Conservation (phyloP, 1,140 invertebrate genomes). For the Magallana angulata region DNA sequence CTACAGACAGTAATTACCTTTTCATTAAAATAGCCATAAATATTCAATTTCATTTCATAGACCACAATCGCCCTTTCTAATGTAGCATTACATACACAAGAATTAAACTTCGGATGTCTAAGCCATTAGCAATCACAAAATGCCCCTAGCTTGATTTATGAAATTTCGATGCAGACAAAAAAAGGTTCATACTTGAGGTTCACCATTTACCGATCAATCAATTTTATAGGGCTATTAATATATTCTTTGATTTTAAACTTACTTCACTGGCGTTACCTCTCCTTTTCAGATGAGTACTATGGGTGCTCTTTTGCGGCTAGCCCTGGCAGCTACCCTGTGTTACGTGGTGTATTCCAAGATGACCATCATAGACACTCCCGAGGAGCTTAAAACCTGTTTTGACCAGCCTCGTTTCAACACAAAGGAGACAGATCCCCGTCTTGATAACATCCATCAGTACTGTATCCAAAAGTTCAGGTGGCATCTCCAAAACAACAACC, state of each 20-base stretch:
- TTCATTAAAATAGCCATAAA: neutral
- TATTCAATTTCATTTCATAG: constrained; percentile 14
- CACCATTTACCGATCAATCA: too few relatives aligned
- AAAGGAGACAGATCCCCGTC: constrained; percentile 47
- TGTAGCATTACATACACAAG: neutral
- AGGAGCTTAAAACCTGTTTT: constrained; percentile 46
- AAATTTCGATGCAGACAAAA: neutral
- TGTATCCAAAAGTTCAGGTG: constrained; percentile 56
- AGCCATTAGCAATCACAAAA: neutral
- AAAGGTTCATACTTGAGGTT: neutral
- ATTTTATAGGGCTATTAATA: too few relatives aligned
- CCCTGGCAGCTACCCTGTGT: neutral
- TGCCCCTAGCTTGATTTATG: neutral
- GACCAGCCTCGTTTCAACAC: constrained; percentile 46
- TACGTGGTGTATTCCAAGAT: constrained; percentile 11
- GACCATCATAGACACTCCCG: constrained; percentile 24
- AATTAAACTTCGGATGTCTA: neutral
- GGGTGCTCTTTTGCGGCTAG: neutral
- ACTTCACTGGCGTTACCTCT: neutral
- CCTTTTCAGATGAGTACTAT: constrained; percentile 5
- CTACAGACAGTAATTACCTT: neutral
- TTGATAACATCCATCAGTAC: constrained; percentile 52
- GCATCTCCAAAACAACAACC: constrained; percentile 39
- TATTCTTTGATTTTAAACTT: too few relatives aligned
- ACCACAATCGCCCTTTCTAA: neutral